Evolutionary conservation across 1,140 invertebrate species (phyloP), one percentile per base, ranked within the genome.

Genomic region (Heliconius hermathena): DNA sequence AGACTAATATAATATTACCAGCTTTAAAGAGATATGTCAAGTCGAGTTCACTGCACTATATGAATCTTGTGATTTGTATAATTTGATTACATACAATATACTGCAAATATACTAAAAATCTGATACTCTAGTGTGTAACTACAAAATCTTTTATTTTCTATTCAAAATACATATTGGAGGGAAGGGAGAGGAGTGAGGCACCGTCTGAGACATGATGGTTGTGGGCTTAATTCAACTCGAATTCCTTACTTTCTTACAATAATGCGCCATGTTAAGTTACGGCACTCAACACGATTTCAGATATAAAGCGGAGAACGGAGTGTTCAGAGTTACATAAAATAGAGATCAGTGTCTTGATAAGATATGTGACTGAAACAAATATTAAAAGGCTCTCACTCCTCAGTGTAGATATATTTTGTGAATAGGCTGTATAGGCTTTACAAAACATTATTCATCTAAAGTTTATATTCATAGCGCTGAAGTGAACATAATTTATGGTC

Each of bases 1-100:
- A 26, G 22, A 66, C 57, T 66, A 13, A 66, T 66, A 66, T 26
- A 66, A 66, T 66, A 66, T 66, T 60, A 60, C 9, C n/a, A 66
- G 20, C 22, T 66, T 66, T 66, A 26, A 66, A 66, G 22, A 66
- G 57, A 26, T 4, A 66, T 66, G 22, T 22, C 8, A n/a, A 11
- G 54, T 26, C 22, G 57, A 66, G 57, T 66, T 66, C 57, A 26
- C 57, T 66, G 57, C 57, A 26, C 57, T 66, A 4, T 66, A n/a
- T 26, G 57, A 66, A 22, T 66, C 57, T 66, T 26, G 4, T 4
- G 11, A 66, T 26, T 66, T 1, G 3, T 16, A 66, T 26, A 66
- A 60, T 66, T 29, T 66, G 11, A 16, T 16, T 26, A 26, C 13
- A 66, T 66, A 1, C 11, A 26, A 66, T 22, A 66, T 66, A 0